These are phyloP conservation scores for Ceratosolen solmsi DNA, from an alignment of 1,140 invertebrate genomes.

Conservation along the genomic window DNA sequence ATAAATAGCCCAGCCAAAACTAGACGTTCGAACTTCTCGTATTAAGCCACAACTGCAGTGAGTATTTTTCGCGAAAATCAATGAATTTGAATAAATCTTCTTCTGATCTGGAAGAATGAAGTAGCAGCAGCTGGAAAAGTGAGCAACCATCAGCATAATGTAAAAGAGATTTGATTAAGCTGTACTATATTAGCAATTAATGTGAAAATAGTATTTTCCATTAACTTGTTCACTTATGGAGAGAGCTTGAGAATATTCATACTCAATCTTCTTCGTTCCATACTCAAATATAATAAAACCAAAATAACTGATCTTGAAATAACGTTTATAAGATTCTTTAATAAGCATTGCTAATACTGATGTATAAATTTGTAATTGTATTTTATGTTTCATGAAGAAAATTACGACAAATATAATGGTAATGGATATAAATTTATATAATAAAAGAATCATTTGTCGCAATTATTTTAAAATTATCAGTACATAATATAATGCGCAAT, in stretches of 20 bases:
- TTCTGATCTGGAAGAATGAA: neutral
- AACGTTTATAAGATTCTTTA: neutral
- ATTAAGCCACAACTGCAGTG: neutral
- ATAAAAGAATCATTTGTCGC: no score
- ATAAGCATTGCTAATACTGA: neutral
- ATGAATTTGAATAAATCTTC: neutral
- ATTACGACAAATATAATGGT: no score
- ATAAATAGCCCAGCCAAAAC: conserved; percentile 50
- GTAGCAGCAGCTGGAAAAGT: neutral
- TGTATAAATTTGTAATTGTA: no score
- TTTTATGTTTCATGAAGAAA: no score
- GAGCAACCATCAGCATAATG: neutral
- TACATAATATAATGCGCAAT: no score
- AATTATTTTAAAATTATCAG: no score
- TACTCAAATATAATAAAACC: neutral
- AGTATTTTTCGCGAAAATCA: neutral
- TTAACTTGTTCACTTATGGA: neutral
- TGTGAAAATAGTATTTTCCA: neutral
- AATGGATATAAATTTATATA: no score
- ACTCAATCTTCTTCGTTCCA: neutral
- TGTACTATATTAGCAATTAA: no score
- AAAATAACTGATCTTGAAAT: neutral
- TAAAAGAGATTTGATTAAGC: neutral
- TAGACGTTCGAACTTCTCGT: neutral
- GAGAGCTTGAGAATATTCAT: neutral